A percentile compares a stretch with the other conserved stretches of the same genome.
phyloP scores from a whole-genome alignment of 35 echinoderm and acorn worm species.

The Chiridota heheva region DNA sequence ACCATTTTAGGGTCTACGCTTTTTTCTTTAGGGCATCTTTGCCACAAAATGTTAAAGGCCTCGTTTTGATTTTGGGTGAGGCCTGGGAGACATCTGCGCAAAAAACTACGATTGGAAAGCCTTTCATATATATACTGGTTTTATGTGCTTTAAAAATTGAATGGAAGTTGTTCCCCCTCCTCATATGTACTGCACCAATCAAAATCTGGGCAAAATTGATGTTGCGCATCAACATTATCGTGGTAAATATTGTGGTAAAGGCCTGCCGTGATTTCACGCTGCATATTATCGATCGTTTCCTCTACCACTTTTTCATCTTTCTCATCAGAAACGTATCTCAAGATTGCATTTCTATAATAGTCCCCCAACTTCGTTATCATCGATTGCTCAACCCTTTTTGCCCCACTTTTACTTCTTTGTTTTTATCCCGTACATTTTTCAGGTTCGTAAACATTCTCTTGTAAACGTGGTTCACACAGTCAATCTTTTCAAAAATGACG shows the following conservation, averaged over 20 bases:
- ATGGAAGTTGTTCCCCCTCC: neutral
- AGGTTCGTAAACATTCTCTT: no score
- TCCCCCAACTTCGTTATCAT: no score
- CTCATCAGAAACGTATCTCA: neutral
- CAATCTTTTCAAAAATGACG: no score
- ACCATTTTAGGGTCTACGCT: neutral
- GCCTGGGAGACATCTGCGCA: conserved; percentile 8
- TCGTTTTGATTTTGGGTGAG: conserved; percentile 24
- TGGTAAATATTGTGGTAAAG: neutral
- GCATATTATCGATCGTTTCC: neutral
- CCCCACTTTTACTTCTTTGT: no score
- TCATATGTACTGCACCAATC: neutral
- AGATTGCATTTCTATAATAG: no score
- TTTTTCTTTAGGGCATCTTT: conserved; percentile 12
- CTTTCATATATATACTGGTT: conserved; percentile 2
- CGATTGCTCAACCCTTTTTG: no score
- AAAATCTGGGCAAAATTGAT: conserved; percentile 2
- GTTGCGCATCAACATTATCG: conserved; percentile 16
- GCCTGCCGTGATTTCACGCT: conserved; percentile 6
- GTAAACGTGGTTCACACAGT: no score
- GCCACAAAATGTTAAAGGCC: conserved; percentile 1
- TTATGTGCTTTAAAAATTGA: neutral
- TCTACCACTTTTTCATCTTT: neutral
- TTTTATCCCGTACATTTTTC: no score
- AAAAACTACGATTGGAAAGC: neutral